Evolutionary conservation across 2,113 vertebrate genomes (phyloP).

Genomic region (Cyanoderma ruficeps): DNA sequence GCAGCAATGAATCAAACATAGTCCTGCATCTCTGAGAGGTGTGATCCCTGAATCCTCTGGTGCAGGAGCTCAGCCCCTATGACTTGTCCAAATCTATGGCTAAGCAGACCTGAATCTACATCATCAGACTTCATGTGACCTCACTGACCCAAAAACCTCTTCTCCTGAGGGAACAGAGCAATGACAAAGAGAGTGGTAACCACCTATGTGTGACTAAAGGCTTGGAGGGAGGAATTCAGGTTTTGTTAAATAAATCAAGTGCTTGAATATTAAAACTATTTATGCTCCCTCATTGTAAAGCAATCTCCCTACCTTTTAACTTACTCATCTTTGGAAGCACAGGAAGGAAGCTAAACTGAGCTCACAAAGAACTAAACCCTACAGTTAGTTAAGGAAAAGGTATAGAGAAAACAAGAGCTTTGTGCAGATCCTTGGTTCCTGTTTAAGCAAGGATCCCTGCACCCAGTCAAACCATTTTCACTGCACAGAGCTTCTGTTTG

Average conservation of each 20-base stretch:
- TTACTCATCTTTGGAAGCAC: neutral
- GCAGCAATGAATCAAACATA: neutral
- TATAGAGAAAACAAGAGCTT: neutral
- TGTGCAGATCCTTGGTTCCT: neutral
- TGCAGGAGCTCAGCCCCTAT: neutral
- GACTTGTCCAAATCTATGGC: neutral
- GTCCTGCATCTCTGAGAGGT: neutral
- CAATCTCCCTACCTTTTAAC: neutral
- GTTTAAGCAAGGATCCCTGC: neutral
- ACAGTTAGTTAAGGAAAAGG: neutral
- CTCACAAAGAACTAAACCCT: neutral
- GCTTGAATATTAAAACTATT: neutral
- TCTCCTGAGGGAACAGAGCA: neutral
- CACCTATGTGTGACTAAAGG: fast-evolving
- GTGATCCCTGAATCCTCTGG: neutral
- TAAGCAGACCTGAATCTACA: neutral
- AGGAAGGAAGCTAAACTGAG: neutral
- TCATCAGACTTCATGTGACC: neutral
- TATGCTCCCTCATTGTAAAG: neutral
- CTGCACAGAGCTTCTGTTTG: neutral
- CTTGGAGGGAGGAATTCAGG: neutral
- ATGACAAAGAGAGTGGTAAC: neutral
- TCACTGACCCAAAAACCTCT: fast-evolving
- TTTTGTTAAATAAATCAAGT: neutral
- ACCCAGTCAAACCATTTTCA: neutral